These are phyloP conservation scores for Masticophis lateralis DNA, from an alignment of 2,797 vertebrate species.

Conservation along the genomic window DNA sequence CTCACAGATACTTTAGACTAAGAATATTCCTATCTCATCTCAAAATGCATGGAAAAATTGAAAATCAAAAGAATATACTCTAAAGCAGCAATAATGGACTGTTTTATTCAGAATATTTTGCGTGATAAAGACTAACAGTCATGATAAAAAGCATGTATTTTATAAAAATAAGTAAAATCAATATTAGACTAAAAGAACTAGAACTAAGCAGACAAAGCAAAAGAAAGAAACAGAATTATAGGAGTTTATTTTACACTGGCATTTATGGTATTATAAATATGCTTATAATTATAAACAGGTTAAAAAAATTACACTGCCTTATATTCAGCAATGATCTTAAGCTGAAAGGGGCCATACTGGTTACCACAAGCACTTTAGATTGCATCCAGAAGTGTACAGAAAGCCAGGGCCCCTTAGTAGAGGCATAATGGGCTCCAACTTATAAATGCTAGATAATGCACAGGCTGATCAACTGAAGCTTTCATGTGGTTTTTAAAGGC, in stretches of 20 bases:
- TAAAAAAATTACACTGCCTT: fast-evolving
- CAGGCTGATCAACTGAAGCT: neutral
- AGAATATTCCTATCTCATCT: conserved; percentile 34
- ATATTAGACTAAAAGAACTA: neutral
- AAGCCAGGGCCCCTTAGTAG: neutral
- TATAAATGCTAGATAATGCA: neutral
- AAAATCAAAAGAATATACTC: conserved; percentile 12
- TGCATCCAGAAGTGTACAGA: neutral
- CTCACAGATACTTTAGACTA: conserved; percentile 25
- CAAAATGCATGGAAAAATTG: conserved; percentile 13
- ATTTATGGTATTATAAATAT: neutral
- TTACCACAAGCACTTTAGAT: neutral
- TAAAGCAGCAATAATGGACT: conserved; percentile 15
- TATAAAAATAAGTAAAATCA: conserved; percentile 27
- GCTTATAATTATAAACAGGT: neutral
- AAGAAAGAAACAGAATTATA: neutral
- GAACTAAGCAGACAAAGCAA: neutral
- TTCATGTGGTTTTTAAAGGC: neutral
- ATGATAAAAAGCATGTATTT: conserved; percentile 12
- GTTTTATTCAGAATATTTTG: neutral
- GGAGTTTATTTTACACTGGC: neutral
- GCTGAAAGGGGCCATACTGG: neutral
- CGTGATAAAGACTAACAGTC: conserved; percentile 20
- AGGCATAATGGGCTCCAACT: neutral
- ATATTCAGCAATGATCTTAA: neutral